phyloP scores from a whole-genome alignment of 2,113 vertebrate genomes.

The Noctilio leporinus region DNA sequence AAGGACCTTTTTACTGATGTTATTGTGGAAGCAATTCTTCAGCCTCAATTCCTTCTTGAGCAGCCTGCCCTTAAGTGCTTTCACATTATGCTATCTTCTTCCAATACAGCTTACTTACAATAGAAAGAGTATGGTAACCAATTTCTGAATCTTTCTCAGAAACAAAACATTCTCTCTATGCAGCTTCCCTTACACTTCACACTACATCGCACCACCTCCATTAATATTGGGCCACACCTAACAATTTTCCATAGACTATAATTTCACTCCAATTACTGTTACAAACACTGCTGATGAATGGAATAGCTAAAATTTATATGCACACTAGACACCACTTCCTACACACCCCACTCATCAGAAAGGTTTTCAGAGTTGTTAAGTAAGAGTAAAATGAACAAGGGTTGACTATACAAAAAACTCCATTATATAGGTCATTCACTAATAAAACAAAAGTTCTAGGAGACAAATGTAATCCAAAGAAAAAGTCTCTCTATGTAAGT shows the following conservation, averaged over 20 bases:
- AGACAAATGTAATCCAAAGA: constrained; percentile 7
- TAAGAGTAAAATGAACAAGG: constrained; percentile 34
- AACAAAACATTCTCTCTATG: constrained; percentile 22
- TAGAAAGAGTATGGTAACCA: constrained; percentile 21
- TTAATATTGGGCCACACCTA: constrained; percentile 23
- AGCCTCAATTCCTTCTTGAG: constrained; percentile 44
- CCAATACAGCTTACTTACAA: constrained; percentile 4
- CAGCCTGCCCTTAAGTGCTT: constrained; percentile 27
- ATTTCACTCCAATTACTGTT: constrained; percentile 41
- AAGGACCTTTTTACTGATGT: constrained; percentile 22
- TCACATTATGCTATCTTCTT: constrained; percentile 44
- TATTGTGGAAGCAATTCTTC: constrained; percentile 35
- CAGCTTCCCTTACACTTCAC: constrained; percentile 9
- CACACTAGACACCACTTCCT: neutral
- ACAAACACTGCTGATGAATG: neutral
- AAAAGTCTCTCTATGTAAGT: neutral
- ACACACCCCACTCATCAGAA: constrained; percentile 18
- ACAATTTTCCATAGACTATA: neutral
- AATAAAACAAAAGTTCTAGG: constrained; percentile 24
- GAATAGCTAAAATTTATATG: constrained; percentile 24
- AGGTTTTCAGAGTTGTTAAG: neutral
- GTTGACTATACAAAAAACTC: neutral
- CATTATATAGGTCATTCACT: neutral
- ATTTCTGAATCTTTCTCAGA: constrained; percentile 36
- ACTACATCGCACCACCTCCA: neutral